phyloP scores from a whole-genome alignment of 1,140 invertebrate genomes.

The Platyura marginata region DNA sequence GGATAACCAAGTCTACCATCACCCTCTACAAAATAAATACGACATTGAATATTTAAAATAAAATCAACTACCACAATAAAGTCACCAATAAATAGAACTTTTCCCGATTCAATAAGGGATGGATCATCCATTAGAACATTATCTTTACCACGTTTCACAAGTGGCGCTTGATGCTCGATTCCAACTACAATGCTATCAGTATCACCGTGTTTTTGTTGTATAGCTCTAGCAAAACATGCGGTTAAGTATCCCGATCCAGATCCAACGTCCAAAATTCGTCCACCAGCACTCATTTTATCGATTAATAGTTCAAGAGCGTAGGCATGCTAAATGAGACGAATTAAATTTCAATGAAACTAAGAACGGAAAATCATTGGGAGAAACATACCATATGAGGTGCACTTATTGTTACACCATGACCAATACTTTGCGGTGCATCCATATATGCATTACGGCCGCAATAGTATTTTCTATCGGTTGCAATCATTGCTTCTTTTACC shows the following conservation, averaged over 20 bases:
- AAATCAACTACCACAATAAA: too few relatives aligned
- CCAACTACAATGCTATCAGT: constrained; percentile 55
- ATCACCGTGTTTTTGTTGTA: constrained; percentile 28
- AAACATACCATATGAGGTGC: constrained; percentile 91
- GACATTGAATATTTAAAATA: too few relatives aligned
- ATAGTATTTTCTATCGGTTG: constrained; percentile 73
- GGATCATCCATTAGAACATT: constrained; percentile 66
- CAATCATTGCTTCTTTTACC: constrained; percentile 69
- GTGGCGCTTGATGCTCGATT: constrained; percentile 81
- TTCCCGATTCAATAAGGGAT: constrained; percentile 25
- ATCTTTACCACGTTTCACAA: constrained; percentile 51
- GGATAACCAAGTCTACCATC: constrained; percentile 68
- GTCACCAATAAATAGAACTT: constrained; percentile 51
- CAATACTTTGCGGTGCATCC: constrained; percentile 79
- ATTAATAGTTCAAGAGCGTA: constrained; percentile 80
- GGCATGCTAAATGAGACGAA: constrained; percentile 47
- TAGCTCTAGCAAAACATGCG: constrained; percentile 77
- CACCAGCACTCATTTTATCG: constrained; percentile 62
- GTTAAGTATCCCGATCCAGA: constrained; percentile 92
- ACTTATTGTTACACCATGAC: constrained; percentile 85
- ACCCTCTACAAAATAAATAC: constrained; percentile 35
- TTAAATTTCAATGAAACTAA: neutral
- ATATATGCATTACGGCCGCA: constrained; percentile 47
- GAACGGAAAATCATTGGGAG: too few relatives aligned
- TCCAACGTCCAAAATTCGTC: constrained; percentile 79